A percentile compares a stretch with the other conserved stretches of the same genome.
Conservation (phyloP, 2,797 vertebrate genomes). For the Myoxocephalus aenaeus region DNA sequence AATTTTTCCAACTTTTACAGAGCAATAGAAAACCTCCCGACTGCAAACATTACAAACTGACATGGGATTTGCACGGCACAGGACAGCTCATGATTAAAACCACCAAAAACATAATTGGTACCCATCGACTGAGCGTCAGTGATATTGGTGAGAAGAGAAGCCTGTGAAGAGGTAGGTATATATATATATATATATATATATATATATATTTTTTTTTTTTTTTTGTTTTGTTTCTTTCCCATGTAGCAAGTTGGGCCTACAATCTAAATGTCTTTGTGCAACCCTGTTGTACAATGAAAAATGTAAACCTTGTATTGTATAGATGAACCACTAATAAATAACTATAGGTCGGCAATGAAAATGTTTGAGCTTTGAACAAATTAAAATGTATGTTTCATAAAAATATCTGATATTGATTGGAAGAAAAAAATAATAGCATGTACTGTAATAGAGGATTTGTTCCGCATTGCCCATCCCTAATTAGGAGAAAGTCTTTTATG, state of each 20-base stretch:
- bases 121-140: no score
- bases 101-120: no score
- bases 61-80: background rate
- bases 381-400: background rate
- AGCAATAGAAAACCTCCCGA: background rate
- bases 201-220: no score
- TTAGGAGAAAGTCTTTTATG: background rate
- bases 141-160: no score
- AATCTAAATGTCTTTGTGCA: background rate
- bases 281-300: background rate
- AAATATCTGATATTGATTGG: background rate
- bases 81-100: background rate
- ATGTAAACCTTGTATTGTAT: background rate
- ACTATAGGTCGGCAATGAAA: background rate
- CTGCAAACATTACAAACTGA: background rate
- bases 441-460: background rate
- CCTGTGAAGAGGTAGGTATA: no score
- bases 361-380: background rate
- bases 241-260: background rate
- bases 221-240: background rate
- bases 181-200: no score
- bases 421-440: background rate
- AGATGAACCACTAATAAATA: background rate
- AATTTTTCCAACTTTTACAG: background rate
- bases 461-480: background rate